Percentiles rank a stretch among this genome's conserved stretches.
Evolutionary conservation across 2,113 vertebrate genomes (phyloP).

Genomic region (Ranitomeya variabilis): DNA sequence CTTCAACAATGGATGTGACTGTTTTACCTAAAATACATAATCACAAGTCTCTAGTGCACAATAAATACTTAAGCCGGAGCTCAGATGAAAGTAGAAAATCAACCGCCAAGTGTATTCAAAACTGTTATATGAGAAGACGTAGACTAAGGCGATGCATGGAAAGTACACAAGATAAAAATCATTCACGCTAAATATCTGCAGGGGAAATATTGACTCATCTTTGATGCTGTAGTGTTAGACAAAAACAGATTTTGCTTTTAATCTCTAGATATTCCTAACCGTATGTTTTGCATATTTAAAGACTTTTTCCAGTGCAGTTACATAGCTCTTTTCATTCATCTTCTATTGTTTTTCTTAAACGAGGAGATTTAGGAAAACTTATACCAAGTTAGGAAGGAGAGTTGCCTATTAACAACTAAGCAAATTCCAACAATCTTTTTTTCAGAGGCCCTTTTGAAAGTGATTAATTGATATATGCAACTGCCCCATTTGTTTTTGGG

Average conservation of each 20-base stretch:
- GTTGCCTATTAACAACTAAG: background rate
- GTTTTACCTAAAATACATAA: background rate
- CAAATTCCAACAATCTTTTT: background rate
- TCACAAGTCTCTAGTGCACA: background rate
- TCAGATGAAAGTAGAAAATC: background rate
- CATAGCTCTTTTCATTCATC: background rate
- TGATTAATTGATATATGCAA: background rate
- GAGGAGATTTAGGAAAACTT: background rate
- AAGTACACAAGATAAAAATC: conserved; percentile 30
- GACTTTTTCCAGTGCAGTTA: background rate
- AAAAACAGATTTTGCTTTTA: background rate
- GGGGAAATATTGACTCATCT: conserved; percentile 8
- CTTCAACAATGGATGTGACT: background rate
- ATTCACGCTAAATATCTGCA: conserved; percentile 34
- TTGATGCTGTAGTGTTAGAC: background rate
- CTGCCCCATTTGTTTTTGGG: background rate
- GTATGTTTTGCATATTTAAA: too few species aligned
- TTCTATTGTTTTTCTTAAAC: background rate
- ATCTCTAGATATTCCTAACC: background rate
- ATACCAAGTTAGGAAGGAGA: background rate
- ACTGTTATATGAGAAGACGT: background rate
- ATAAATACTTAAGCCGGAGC: background rate
- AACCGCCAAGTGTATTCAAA: background rate
- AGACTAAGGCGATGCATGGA: conserved; percentile 5
- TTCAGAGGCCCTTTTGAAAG: background rate